These are phyloP conservation scores for Diogma glabrata DNA, from an alignment of 2,888 invertebrate genomes.

Conservation along the genomic window DNA sequence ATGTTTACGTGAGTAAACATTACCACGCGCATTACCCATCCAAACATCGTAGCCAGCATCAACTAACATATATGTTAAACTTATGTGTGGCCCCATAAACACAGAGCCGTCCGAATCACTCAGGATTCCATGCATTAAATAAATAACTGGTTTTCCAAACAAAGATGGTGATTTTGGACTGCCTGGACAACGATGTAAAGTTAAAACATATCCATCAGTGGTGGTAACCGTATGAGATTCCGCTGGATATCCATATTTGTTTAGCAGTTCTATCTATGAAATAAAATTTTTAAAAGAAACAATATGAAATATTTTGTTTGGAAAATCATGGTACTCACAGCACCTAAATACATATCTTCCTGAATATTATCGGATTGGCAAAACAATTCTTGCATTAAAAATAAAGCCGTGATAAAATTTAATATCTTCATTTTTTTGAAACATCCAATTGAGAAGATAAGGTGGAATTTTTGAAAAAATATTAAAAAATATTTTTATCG, in stretches of 20 bases:
- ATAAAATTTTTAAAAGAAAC: no score
- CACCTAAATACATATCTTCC: no score
- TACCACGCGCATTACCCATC: constrained; percentile 6
- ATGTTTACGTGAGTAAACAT: neutral
- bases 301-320: no score
- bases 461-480: no score
- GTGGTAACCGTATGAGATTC: neutral
- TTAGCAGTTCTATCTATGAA: neutral
- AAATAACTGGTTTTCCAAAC: neutral
- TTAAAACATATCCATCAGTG: neutral
- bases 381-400: neutral
- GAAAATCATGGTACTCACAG: no score
- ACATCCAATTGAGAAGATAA: no score
- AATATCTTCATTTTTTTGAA: constrained; percentile 3
- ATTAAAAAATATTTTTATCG: no score
- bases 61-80: neutral
- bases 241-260: constrained; percentile 4
- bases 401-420: neutral
- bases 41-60: constrained; percentile 3
- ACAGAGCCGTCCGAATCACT: neutral
- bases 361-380: no score
- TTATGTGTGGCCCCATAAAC: neutral
- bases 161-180: neutral
- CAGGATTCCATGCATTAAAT: neutral
- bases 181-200: neutral